Evolutionary conservation across 2,113 vertebrate species (phyloP).

Genomic region (Mohoua ochrocephala): DNA sequence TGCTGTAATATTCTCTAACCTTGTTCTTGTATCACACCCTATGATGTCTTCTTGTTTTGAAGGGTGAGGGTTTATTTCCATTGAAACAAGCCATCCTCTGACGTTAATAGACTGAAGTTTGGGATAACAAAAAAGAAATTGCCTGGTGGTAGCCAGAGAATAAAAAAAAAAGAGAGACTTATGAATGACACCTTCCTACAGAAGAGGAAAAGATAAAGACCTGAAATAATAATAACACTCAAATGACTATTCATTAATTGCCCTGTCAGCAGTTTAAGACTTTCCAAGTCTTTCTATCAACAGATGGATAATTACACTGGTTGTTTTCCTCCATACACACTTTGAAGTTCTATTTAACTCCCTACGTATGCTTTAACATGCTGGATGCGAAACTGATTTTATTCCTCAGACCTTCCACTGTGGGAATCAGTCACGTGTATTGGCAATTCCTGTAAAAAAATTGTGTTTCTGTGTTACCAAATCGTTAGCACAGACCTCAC

Average conservation of each 20-base stretch:
- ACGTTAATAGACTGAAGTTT: slow-evolving; percentile 12
- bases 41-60: slow-evolving; percentile 25
- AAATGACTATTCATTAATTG: slow-evolving; percentile 50
- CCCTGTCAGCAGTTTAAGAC: slow-evolving; percentile 63
- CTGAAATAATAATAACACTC: slow-evolving; percentile 79
- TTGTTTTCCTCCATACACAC: slow-evolving; percentile 42
- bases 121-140: slow-evolving; percentile 53
- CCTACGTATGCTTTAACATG: neutral
- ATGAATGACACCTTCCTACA: slow-evolving; percentile 69
- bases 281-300: slow-evolving; percentile 60
- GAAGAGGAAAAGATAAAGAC: slow-evolving; percentile 77
- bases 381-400: neutral
- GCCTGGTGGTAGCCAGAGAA: neutral
- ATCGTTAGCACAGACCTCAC: neutral
- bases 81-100: slow-evolving; percentile 17
- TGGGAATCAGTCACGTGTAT: neutral
- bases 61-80: slow-evolving; percentile 19
- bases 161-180: slow-evolving; percentile 1
- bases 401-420: neutral
- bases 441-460: neutral
- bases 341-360: slow-evolving; percentile 31
- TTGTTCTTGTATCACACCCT: slow-evolving; percentile 42
- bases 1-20: neutral
- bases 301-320: slow-evolving; percentile 40
- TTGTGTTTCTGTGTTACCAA: neutral